A percentile compares a stretch with the other conserved stretches of the same genome.
Evolutionary conservation across 2,113 vertebrate genomes (phyloP).

Genomic region (Sardina pilchardus): DNA sequence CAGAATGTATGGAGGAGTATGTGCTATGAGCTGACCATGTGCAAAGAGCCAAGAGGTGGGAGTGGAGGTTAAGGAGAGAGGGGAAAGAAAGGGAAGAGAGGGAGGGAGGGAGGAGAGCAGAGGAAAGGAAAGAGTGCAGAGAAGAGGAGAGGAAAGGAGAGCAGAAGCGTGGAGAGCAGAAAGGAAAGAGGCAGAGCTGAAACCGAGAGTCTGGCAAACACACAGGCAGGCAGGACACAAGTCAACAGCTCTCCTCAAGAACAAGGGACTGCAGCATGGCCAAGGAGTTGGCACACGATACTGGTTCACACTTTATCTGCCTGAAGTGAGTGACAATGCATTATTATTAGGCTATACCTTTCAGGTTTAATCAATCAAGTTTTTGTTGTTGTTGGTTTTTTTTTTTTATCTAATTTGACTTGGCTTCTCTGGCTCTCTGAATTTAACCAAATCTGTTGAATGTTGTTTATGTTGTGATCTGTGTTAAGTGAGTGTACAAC

Average conservation of each 20-base stretch:
- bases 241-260: neutral
- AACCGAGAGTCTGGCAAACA: constrained; percentile 4
- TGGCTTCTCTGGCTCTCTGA: neutral
- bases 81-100: neutral
- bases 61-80: neutral
- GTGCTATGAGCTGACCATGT: neutral
- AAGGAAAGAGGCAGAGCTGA: neutral
- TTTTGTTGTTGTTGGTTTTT: no score
- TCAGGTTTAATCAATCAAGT: neutral
- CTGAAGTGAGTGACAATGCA: neutral
- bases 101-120: neutral
- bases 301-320: neutral
- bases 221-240: neutral
- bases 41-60: neutral
- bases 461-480: neutral
- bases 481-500: no score
- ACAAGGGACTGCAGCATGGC: neutral
- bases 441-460: neutral
- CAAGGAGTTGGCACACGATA: neutral
- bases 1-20: neutral
- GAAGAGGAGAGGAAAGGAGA: neutral
- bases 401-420: neutral
- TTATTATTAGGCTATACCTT: neutral
- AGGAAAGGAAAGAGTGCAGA: neutral
- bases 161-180: neutral